Evolutionary conservation across 2,797 vertebrate genomes (phyloP).

Genomic region (Hemitrygon akajei): DNA sequence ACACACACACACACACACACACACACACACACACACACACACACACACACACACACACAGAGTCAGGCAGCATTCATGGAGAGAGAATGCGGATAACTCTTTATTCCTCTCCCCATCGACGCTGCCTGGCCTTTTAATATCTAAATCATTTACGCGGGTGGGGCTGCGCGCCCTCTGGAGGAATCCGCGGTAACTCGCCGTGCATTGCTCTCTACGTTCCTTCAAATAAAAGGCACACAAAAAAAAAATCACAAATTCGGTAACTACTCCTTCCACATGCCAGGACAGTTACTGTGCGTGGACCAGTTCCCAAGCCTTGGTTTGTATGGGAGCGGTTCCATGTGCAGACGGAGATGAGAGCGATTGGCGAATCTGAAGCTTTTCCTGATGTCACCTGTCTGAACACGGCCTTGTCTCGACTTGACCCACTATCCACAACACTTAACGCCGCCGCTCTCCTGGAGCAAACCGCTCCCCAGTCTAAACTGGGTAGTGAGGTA

Average conservation of each 20-base stretch:
- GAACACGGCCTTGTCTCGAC: not conserved
- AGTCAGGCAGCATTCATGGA: too few species aligned
- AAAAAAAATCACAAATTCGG: not conserved
- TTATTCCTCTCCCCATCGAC: not conserved
- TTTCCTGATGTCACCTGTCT: not conserved
- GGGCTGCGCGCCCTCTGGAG: not conserved
- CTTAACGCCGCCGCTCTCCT: not conserved
- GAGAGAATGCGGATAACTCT: too few species aligned
- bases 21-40: too few species aligned
- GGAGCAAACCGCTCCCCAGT: not conserved
- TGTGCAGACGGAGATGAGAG: too few species aligned
- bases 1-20: too few species aligned
- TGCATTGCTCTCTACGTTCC: too few species aligned
- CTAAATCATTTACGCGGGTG: not conserved
- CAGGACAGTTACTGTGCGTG: not conserved
- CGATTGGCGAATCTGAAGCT: not conserved
- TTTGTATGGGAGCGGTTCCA: too few species aligned
- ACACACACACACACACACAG: too few species aligned
- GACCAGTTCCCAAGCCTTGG: not conserved
- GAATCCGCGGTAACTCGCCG: too few species aligned
- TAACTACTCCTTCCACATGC: too few species aligned
- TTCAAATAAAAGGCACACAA: too few species aligned
- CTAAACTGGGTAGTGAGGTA: not conserved
- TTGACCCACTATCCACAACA: not conserved
- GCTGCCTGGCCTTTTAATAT: not conserved